Percentiles rank a stretch among this genome's conserved stretches.
Conservation (phyloP, 2,888 invertebrate species). For the Myopa testacea region DNA sequence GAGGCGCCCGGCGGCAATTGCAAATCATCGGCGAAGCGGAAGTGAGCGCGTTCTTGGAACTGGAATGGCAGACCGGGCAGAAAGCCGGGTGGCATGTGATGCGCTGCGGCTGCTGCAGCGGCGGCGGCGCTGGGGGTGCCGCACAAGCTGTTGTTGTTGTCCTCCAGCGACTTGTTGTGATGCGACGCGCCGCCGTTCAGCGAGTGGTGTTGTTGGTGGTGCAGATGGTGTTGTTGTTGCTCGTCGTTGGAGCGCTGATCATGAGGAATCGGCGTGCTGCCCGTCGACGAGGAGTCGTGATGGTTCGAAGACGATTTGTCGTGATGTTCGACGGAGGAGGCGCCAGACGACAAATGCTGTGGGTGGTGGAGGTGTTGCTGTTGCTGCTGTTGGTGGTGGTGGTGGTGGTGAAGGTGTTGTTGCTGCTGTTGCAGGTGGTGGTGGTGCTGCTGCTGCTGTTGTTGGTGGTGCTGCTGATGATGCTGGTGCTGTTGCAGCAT, state of each 20-base stretch:
- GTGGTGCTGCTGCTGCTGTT: constrained; percentile 49
- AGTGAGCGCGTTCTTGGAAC: constrained; percentile 84
- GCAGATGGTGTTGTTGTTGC: constrained; percentile 38
- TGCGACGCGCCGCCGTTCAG: constrained; percentile 53
- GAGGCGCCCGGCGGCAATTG: constrained; percentile 81
- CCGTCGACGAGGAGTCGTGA: constrained; percentile 67
- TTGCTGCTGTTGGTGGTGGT: constrained; percentile 49
- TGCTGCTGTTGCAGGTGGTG: constrained; percentile 44
- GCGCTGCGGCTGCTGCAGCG: constrained; percentile 54
- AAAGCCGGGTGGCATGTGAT: constrained; percentile 70
- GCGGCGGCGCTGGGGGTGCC: constrained; percentile 48
- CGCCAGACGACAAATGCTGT: constrained; percentile 35
- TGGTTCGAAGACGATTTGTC: constrained; percentile 50
- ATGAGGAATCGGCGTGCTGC: constrained; percentile 69
- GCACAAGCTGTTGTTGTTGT: constrained; percentile 59
- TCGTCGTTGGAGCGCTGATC: constrained; percentile 58
- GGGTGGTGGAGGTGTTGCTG: constrained; percentile 50
- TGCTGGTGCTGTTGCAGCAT: constrained; percentile 52
- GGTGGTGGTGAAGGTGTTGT: constrained; percentile 43
- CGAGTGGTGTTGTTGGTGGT: constrained; percentile 41
- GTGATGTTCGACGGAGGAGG: constrained; percentile 49
- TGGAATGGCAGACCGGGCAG: constrained; percentile 71
- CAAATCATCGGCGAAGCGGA: constrained; percentile 86
- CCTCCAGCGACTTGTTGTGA: constrained; percentile 51
- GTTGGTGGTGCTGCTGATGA: constrained; percentile 51